These are phyloP conservation scores for Morbakka virulenta DNA, from an alignment of 30 jellyfish, hydroid and myxozoan genomes.

Conservation along the genomic window DNA sequence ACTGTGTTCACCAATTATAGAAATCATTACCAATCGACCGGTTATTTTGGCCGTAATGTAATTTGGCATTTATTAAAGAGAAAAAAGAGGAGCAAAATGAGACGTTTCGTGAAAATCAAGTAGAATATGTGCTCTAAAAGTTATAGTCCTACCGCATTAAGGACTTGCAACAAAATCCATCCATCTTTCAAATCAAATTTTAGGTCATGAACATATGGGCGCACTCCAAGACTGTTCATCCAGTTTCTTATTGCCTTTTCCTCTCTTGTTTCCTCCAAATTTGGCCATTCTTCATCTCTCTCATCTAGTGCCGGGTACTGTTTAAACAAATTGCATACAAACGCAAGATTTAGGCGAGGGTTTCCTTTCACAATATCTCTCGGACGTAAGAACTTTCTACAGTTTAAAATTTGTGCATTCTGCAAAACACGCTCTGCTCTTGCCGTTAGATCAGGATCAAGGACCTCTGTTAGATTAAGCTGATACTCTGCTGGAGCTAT, in stretches of 20 bases:
- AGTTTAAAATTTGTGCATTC: slow-evolving; percentile 44
- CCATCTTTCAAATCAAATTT: slow-evolving; percentile 71
- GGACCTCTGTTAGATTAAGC: background rate
- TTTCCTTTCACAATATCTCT: slow-evolving; percentile 61
- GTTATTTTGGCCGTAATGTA: no score
- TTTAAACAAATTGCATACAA: slow-evolving; percentile 57
- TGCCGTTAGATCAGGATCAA: background rate
- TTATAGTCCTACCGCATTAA: slow-evolving; percentile 7
- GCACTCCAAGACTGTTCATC: slow-evolving; percentile 88
- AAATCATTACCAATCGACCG: no score
- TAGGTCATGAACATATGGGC: slow-evolving; percentile 58
- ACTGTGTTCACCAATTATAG: no score
- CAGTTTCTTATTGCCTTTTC: slow-evolving; percentile 74
- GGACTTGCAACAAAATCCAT: slow-evolving; percentile 55
- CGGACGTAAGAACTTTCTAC: slow-evolving; percentile 45
- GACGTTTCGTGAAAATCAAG: no score
- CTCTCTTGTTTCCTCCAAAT: slow-evolving; percentile 56
- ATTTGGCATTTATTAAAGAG: no score
- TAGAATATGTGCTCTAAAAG: no score
- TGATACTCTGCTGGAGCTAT: no score
- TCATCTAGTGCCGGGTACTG: slow-evolving; percentile 64
- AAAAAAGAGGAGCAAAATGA: no score
- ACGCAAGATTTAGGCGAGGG: slow-evolving; percentile 53
- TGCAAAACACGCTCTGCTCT: slow-evolving; percentile 54
- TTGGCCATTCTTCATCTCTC: background rate